Evolutionary conservation across 2,113 vertebrate genomes (phyloP), one percentile per base, ranked within the genome.

Genomic region (Amphiprion percula): DNA sequence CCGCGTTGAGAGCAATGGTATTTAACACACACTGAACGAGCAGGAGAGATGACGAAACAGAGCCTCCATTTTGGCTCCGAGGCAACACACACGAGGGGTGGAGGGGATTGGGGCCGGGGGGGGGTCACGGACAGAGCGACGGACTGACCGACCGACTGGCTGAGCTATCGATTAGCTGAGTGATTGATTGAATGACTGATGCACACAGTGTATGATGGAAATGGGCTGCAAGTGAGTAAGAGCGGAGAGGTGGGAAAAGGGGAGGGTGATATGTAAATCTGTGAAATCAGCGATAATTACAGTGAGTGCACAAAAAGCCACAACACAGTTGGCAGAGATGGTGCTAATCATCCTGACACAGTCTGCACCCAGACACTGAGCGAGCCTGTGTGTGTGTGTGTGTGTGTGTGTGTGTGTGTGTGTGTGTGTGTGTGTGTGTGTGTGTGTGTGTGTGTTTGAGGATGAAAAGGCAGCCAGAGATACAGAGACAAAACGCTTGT

Each of bases 261-360:
- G 87, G 91, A 74, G 91, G 91, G 89, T 49, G 82, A 78, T 84
- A 92, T 93, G 92, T 83, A 94, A 94, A 94, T 94, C 83, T 92
- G 93, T 91, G 92, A 94, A 93, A 92, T 94, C 93, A 92, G 93
- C 79, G 92, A 92, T 94, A 94, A 94, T 94, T 92, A 94, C 93
- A 92, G 90, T 68, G 87, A 91, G 90, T 82, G 90, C 92, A 92
- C 91, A 93, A 94, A 94, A 94, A 93, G 91, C 93, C 93, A 90
- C 91, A 94, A 92, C 93, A 93, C 91, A 92, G 90, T 93, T 93
- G 90, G 92, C 91, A 93, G 91, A 90, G 88, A 91, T 79, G 89
- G 92, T 87, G 92, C 91, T 93, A 93, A 94, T 94, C 93, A 93
- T 91, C 91, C 87, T 90, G 84, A 93, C 91, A 89, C 88, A 84